Percentiles rank a stretch among this genome's conserved stretches.
These are phyloP conservation scores for Anguilla marmorata DNA, from an alignment of 2,797 vertebrate genomes.

Conservation along the genomic window DNA sequence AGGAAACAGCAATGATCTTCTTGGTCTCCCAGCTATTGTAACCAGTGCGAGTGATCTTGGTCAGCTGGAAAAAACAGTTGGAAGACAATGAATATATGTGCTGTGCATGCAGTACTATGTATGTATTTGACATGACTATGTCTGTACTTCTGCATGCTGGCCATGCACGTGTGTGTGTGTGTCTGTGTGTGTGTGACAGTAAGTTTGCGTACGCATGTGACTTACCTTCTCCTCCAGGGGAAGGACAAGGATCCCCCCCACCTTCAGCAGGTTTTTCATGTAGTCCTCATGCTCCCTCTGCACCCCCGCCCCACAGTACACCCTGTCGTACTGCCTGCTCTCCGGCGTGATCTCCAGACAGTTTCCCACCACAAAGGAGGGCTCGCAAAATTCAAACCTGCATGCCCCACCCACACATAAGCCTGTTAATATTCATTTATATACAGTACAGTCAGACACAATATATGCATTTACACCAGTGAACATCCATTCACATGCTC, in stretches of 20 bases:
- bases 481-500: constrained; percentile 11
- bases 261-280: constrained; percentile 93
- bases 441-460: neutral
- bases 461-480: neutral
- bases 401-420: constrained; percentile 15
- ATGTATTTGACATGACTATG: no score
- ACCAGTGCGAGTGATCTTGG: constrained; percentile 90
- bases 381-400: constrained; percentile 97
- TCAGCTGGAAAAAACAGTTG: constrained; percentile 72
- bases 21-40: constrained; percentile 91
- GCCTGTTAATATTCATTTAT: neutral
- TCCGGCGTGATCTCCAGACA: constrained; percentile 91
- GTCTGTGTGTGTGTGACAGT: neutral
- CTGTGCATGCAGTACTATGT: neutral
- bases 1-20: constrained; percentile 97
- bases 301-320: constrained; percentile 95
- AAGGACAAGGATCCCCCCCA: constrained; percentile 94
- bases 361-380: constrained; percentile 90
- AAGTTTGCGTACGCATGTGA: neutral
- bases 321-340: constrained; percentile 88
- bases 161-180: neutral
- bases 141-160: neutral
- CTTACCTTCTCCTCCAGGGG: constrained; percentile 94
- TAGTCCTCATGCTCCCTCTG: constrained; percentile 93
- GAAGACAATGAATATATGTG: neutral